Conservation (phyloP, 1,140 invertebrate genomes). For the Archivesica marissinica region DNA sequence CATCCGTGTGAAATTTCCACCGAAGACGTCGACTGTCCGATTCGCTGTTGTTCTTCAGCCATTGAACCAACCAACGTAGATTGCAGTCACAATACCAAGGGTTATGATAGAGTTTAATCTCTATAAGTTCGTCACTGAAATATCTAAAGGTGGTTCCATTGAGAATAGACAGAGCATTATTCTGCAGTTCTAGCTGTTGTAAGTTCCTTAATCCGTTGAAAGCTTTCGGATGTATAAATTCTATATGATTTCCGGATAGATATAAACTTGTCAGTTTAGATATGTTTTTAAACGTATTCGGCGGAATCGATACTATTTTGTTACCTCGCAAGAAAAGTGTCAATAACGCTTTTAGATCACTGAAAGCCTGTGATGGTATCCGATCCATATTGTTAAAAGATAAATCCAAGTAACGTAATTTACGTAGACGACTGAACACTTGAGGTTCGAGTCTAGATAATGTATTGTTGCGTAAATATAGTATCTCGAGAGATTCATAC, state of each 20-base stretch:
- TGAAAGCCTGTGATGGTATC: constrained; percentile 72
- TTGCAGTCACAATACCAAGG: constrained; percentile 81
- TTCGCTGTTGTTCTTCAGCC: constrained; percentile 66
- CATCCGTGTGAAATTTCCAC: constrained; percentile 66
- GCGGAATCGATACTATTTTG: constrained; percentile 68
- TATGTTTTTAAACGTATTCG: constrained; percentile 69
- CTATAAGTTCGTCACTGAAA: constrained; percentile 54
- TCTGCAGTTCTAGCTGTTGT: constrained; percentile 71
- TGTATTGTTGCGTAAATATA: constrained; percentile 75
- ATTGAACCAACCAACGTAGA: constrained; percentile 76
- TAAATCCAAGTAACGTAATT: constrained; percentile 75
- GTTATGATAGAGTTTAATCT: constrained; percentile 77
- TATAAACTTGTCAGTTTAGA: constrained; percentile 69
- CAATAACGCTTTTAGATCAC: constrained; percentile 59
- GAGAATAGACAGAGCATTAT: constrained; percentile 73
- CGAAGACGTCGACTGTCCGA: constrained; percentile 25
- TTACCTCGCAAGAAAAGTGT: constrained; percentile 74
- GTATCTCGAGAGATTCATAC: constrained; percentile 71
- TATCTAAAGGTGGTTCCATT: constrained; percentile 59
- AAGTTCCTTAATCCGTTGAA: constrained; percentile 69
- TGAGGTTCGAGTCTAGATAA: constrained; percentile 68
- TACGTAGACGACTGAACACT: constrained; percentile 71
- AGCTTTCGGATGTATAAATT: constrained; percentile 65
- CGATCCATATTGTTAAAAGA: constrained; percentile 72
- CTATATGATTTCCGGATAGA: constrained; percentile 74